Conservation (phyloP, 2,797 vertebrate species). For the Gadopsis marmoratus region DNA sequence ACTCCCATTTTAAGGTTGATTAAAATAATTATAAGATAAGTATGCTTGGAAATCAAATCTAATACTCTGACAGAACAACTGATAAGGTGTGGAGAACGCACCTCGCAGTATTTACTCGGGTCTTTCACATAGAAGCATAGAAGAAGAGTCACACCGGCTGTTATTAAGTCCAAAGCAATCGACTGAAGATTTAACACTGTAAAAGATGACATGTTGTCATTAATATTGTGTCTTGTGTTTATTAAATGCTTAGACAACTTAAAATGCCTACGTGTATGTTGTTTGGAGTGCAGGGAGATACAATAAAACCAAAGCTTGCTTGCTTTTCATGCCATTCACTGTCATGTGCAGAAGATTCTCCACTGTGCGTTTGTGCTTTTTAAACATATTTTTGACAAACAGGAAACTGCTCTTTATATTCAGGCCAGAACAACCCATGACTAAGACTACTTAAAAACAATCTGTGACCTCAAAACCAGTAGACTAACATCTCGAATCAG, state of each 20-base stretch:
- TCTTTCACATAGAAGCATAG: constrained; percentile 2
- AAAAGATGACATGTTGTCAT: constrained; percentile 22
- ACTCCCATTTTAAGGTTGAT: constrained; percentile 56
- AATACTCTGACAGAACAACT: constrained; percentile 52
- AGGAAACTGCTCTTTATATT: neutral
- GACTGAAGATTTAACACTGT: constrained; percentile 28
- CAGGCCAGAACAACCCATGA: neutral
- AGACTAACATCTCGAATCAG: neutral
- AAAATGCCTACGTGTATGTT: neutral
- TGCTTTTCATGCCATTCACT: neutral
- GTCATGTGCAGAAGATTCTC: neutral
- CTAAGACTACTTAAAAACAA: neutral
- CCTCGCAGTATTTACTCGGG: constrained; percentile 23
- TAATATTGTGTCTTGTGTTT: constrained; percentile 2
- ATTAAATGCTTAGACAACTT: neutral
- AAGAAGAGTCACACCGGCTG: constrained; percentile 5
- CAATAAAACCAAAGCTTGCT: neutral
- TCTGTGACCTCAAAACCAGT: neutral
- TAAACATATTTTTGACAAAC: neutral
- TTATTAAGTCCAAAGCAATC: constrained; percentile 35
- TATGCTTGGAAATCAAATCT: constrained; percentile 58
- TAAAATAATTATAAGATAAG: constrained; percentile 72
- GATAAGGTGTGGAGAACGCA: constrained; percentile 16
- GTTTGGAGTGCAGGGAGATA: neutral
- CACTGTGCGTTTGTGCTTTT: neutral